Percentiles rank a stretch among this genome's conserved stretches.
phyloP scores from a whole-genome alignment of 2,797 vertebrate species.

The Spondyliosoma cantharus region DNA sequence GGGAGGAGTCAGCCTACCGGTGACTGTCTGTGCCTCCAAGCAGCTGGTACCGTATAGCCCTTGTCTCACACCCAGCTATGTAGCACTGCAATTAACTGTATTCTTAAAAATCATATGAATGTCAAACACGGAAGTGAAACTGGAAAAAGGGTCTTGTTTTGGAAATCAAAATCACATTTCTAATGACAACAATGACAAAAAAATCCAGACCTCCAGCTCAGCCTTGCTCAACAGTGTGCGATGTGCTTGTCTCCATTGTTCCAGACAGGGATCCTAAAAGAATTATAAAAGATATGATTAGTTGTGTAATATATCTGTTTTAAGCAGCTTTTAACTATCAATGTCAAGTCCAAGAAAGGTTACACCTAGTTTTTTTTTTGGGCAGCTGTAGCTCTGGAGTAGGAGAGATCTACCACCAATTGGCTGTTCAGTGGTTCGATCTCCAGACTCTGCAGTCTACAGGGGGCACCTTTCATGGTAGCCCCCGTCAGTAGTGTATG shows the following conservation, averaged over 20 bases:
- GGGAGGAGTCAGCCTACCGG: slow-evolving; percentile 41
- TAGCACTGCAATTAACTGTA: slow-evolving; percentile 47
- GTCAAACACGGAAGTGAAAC: not conserved
- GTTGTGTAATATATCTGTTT: too few relatives aligned
- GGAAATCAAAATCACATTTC: not conserved
- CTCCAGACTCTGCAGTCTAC: too few relatives aligned
- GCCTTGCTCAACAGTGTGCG: not conserved
- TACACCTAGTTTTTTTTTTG: not conserved
- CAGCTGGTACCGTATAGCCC: slow-evolving; percentile 46
- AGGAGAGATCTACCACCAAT: too few relatives aligned
- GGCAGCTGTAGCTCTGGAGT: too few relatives aligned
- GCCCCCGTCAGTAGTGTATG: too few relatives aligned
- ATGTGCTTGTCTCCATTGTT: not conserved
- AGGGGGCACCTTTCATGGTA: too few relatives aligned
- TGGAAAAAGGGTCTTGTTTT: not conserved
- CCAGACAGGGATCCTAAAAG: not conserved
- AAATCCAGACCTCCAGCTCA: not conserved
- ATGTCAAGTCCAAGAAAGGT: too few relatives aligned
- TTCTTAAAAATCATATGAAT: slow-evolving; percentile 25
- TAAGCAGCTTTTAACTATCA: too few relatives aligned
- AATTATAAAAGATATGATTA: not conserved
- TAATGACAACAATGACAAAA: not conserved
- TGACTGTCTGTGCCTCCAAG: slow-evolving; percentile 50
- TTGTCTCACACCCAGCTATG: slow-evolving; percentile 25
- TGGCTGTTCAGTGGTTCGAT: too few relatives aligned